A percentile compares a stretch with the other conserved stretches of the same genome.
These are phyloP conservation scores for Ips nitidus DNA, from an alignment of 1,140 invertebrate genomes.

Conservation along the genomic window DNA sequence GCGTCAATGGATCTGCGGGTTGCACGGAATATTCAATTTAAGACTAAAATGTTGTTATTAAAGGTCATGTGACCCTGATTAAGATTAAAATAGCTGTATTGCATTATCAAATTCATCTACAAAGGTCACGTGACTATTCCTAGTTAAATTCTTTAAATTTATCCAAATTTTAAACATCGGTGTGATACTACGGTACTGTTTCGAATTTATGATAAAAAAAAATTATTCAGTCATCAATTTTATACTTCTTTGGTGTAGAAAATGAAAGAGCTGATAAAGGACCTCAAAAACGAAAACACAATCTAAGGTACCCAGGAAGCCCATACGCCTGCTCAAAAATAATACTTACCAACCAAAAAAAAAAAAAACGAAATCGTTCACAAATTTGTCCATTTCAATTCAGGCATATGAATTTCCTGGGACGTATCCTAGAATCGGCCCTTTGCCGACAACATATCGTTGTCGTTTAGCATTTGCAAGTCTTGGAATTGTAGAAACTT, in stretches of 20 bases:
- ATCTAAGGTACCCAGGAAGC: constrained; percentile 22
- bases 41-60: too few relatives aligned
- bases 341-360: constrained; percentile 1
- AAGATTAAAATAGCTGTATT: too few relatives aligned
- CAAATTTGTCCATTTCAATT: constrained; percentile 39
- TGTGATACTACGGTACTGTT: too few relatives aligned
- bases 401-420: constrained; percentile 62
- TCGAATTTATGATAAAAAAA: neutral
- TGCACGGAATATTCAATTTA: too few relatives aligned
- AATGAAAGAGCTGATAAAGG: too few relatives aligned
- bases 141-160: too few relatives aligned
- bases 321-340: constrained; percentile 6
- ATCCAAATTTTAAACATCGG: too few relatives aligned
- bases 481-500: constrained; percentile 91
- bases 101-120: too few relatives aligned
- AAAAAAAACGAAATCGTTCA: constrained; percentile 5
- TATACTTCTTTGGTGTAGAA: too few relatives aligned
- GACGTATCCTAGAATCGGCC: constrained; percentile 82
- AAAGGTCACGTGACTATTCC: too few relatives aligned
- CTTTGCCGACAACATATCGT: constrained; percentile 71
- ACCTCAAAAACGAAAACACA: neutral
- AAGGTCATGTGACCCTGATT: too few relatives aligned
- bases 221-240: neutral
- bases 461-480: constrained; percentile 80
- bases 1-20: too few relatives aligned